A percentile compares a stretch with the other conserved stretches of the same genome.
These are phyloP conservation scores for Molothrus ater DNA, from an alignment of 2,797 vertebrate species.

Conservation along the genomic window DNA sequence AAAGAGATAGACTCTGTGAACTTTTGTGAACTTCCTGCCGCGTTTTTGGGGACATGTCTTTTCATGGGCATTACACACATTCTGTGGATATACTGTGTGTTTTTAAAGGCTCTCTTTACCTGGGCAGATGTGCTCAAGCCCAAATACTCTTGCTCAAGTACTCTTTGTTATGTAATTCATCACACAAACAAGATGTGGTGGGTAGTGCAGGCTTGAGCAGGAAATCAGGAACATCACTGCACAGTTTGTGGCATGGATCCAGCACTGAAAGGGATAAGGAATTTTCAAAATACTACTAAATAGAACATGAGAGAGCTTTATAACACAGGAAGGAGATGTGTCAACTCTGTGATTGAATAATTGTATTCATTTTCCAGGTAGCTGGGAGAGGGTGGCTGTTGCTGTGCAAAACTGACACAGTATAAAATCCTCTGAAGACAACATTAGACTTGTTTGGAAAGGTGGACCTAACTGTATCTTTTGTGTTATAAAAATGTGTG, in stretches of 20 bases:
- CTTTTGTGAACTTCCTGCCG: not conserved
- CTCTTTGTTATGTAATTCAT: not conserved
- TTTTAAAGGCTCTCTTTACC: not conserved
- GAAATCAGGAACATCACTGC: not conserved
- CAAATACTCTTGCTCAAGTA: not conserved
- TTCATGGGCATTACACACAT: not conserved
- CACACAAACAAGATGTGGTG: rapidly evolving
- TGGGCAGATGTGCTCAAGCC: not conserved
- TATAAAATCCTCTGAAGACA: not conserved
- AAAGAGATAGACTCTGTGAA: not conserved
- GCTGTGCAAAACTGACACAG: not conserved
- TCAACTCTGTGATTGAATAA: not conserved
- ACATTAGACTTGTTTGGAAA: not conserved
- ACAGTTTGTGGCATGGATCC: not conserved
- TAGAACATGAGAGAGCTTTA: not conserved
- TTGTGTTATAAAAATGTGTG: not conserved
- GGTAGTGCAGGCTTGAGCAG: not conserved
- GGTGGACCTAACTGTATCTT: not conserved
- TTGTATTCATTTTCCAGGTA: not conserved
- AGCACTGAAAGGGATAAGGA: not conserved
- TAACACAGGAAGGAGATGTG: not conserved
- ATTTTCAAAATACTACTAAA: not conserved
- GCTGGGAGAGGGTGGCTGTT: not conserved
- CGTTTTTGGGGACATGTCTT: rapidly evolving
- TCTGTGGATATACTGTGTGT: not conserved